Base-by-base conservation (phyloP, 2,797 vertebrate genomes). In the Thripadectes ignobilis region DNA sequence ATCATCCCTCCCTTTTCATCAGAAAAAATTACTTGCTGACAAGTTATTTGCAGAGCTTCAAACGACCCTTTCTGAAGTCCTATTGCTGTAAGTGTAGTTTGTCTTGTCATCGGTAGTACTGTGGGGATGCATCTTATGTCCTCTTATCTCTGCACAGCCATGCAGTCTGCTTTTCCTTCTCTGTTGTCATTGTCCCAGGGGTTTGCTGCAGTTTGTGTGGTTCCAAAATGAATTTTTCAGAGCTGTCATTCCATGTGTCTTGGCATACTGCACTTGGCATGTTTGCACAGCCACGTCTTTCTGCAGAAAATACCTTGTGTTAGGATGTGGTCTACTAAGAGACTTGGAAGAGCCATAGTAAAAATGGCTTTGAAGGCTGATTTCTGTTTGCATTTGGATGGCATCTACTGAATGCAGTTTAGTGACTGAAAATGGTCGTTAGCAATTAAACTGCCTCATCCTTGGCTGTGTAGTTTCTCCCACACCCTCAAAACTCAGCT, bases 51-150 rank as follows among this genome's bases (percentile, higher is more conserved):
- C 54, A 78, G 69, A 62, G 43, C 52, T 87, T 88, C 24, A 81
- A 14, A 26, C 13, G n/a, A 19, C 72, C 34, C 14, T 2, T 84
- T 68, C 27, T 78, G 45, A 66, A 66, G 48, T 36, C 20, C 48
- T 54, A 0, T 61, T 65, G 1, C 39, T n/a, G 9, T 24, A 38
- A 51, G 52, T 0, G 1, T 30, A 12, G 8, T 63, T 77, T 67
- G 9, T 45, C 46, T 34, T 71, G 8, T 67, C n/a, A 10, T 24
- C 9, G 6, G 21, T 39, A 16, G 2, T 88, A 8, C 14, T 55
- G 71, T 24, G 20, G 34, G 51, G n/a, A 36, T 38, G 16, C 9
- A 22, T 49, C 3, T 51, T 54, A 7, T 0, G 1, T 78, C 46
- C 65, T 77, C 26, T 49, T 68, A 21, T n/a, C 34, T 62, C 34